Evolutionary conservation across 53 echinoderm and acorn worm genomes (phyloP).

Genomic region (Luidia sarsii): DNA sequence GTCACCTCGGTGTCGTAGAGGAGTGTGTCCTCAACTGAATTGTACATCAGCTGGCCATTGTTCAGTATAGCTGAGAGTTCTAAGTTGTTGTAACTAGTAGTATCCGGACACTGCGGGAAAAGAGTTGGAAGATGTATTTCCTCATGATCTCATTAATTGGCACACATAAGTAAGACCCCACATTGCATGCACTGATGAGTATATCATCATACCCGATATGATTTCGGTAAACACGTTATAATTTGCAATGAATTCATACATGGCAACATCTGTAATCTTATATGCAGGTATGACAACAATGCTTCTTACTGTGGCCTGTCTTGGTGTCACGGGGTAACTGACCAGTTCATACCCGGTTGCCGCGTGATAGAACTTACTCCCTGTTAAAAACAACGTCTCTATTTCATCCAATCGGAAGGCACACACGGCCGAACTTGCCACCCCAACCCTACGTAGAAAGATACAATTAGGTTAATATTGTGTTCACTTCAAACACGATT

Average conservation of each 20-base stretch:
- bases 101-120: slow-evolving; percentile 15
- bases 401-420: slow-evolving; percentile 58
- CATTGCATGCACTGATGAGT: neutral
- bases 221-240: neutral
- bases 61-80: neutral
- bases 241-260: neutral
- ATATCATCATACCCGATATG: neutral
- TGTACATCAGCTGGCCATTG: neutral
- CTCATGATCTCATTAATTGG: neutral
- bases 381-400: slow-evolving; percentile 26
- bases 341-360: neutral
- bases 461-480: too few relatives aligned
- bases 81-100: neutral
- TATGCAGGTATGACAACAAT: neutral
- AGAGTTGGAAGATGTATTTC: too few relatives aligned
- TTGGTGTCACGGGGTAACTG: neutral
- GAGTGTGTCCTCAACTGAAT: slow-evolving; percentile 1
- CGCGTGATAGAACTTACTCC: neutral
- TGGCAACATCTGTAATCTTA: too few relatives aligned
- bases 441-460: too few relatives aligned
- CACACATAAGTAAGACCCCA: neutral
- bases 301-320: neutral
- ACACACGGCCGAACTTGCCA: too few relatives aligned
- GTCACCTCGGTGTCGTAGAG: neutral
- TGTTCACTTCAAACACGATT: too few relatives aligned